Percentiles rank a stretch among this genome's conserved stretches.
Evolutionary conservation across 2,797 vertebrate genomes (phyloP).

Genomic region (Tapirus indicus): DNA sequence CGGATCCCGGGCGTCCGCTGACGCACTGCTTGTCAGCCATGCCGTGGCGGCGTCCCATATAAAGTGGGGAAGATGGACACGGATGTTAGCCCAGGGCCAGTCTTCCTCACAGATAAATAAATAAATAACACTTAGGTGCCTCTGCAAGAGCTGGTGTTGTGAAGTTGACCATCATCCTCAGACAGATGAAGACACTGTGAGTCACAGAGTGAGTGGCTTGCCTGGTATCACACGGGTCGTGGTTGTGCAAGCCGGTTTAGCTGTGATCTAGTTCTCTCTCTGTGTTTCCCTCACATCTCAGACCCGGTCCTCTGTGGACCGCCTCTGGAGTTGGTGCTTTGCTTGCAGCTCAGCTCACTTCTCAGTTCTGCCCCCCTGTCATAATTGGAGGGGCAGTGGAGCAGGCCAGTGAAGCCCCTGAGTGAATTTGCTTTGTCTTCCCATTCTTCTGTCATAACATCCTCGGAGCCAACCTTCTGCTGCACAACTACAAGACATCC

Average conservation of each 20-base stretch:
- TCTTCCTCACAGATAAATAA: too few species aligned
- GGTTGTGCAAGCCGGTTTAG: fast-evolving
- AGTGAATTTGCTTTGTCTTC: too few species aligned
- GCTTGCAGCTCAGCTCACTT: background rate
- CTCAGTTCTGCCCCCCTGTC: background rate
- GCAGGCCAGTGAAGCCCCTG: background rate
- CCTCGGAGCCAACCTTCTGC: background rate
- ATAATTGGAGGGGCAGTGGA: background rate
- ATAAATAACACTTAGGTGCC: too few species aligned
- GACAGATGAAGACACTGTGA: too few species aligned
- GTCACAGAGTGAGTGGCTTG: background rate
- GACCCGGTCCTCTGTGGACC: too few species aligned
- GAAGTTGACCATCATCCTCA: too few species aligned
- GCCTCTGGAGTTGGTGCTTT: background rate
- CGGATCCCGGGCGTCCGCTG: too few species aligned
- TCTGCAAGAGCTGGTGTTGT: background rate
- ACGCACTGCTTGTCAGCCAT: too few species aligned
- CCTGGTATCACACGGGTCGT: background rate
- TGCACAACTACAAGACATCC: background rate
- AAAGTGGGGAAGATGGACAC: too few species aligned
- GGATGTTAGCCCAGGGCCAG: too few species aligned
- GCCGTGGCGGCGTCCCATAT: too few species aligned
- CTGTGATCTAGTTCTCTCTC: background rate
- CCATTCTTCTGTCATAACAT: fast-evolving
- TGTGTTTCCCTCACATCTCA: fast-evolving